These are phyloP conservation scores for Antheraea mylitta DNA, from an alignment of 1,140 invertebrate species.

Conservation along the genomic window DNA sequence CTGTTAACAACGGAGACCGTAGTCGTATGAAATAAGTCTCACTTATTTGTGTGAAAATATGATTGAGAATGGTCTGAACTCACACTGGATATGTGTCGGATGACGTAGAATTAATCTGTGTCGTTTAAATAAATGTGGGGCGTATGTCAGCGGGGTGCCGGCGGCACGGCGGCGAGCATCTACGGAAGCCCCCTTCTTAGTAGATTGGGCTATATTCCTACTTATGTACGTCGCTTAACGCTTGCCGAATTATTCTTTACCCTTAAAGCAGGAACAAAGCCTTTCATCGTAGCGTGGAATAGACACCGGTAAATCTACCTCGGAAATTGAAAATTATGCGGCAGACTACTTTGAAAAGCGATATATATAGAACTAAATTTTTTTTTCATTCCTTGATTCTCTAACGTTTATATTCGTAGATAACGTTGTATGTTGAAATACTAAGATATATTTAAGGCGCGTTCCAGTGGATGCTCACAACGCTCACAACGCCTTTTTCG, in stretches of 20 bases:
- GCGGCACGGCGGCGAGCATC: slow-evolving; percentile 36
- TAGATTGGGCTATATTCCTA: slow-evolving; percentile 39
- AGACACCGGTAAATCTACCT: slow-evolving; percentile 34
- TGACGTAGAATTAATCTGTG: slow-evolving; percentile 61
- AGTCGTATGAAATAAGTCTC: slow-evolving; percentile 16
- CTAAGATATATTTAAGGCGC: no score
- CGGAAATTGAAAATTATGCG: slow-evolving; percentile 40
- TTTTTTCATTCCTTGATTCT: no score
- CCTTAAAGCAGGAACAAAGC: slow-evolving; percentile 40
- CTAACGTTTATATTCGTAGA: no score
- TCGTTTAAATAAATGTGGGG: slow-evolving; percentile 61
- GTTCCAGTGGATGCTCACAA: no score
- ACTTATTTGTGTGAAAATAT: slow-evolving; percentile 35
- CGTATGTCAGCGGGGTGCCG: slow-evolving; percentile 45
- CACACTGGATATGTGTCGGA: slow-evolving; percentile 50
- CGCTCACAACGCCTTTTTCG: no score
- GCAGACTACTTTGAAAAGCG: background rate
- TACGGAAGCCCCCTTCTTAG: slow-evolving; percentile 39
- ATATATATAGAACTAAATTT: no score
- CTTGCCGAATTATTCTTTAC: slow-evolving; percentile 56
- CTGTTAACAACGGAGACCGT: slow-evolving; percentile 12
- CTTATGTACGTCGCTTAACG: slow-evolving; percentile 27
- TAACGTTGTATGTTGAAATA: no score
- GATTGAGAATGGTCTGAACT: slow-evolving; percentile 44
- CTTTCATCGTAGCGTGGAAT: slow-evolving; percentile 35